Evolutionary conservation across 2,888 invertebrate species (phyloP).

Genomic region (Aleiodes testaceus): DNA sequence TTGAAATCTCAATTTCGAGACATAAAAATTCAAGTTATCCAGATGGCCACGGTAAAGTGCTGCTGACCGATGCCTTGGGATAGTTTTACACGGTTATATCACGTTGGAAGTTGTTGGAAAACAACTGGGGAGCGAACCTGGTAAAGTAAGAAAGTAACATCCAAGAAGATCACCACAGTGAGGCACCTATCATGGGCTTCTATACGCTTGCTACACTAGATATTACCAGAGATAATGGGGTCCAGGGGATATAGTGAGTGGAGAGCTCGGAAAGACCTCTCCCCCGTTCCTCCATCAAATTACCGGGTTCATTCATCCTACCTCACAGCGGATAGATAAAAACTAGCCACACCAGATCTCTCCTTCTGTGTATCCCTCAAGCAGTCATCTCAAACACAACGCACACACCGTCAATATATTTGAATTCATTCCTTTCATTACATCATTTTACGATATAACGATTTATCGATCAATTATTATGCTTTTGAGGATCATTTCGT

Average conservation of each 20-base stretch:
- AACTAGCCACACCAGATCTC: constrained; percentile 43
- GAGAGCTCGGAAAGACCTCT: constrained; percentile 18
- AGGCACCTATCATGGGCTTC: constrained; percentile 26
- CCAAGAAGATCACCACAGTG: constrained; percentile 23
- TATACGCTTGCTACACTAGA: constrained; percentile 44
- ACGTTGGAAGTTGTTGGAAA: constrained; percentile 32
- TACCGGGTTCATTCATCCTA: constrained; percentile 73
- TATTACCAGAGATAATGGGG: constrained; percentile 58
- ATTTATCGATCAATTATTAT: constrained; percentile 8
- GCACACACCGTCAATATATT: constrained; percentile 4
- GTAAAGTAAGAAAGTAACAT: constrained; percentile 16
- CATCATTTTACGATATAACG: constrained; percentile 14
- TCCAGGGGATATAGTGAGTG: constrained; percentile 29
- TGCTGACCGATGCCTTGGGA: constrained; percentile 13
- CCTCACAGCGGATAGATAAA: constrained; percentile 43
- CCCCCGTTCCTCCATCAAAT: constrained; percentile 66
- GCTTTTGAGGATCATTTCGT: constrained; percentile 4
- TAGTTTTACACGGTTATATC: constrained; percentile 30
- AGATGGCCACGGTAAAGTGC: constrained; percentile 20
- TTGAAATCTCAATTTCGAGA: background rate
- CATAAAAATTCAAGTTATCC: constrained; percentile 4
- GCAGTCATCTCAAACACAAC: background rate
- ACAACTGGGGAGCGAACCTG: constrained; percentile 20
- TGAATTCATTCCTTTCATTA: constrained; percentile 6
- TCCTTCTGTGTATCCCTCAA: constrained; percentile 5